Evolutionary conservation across 2,113 vertebrate genomes (phyloP), one percentile per base, ranked within the genome.

Genomic region (Heterotis niloticus): DNA sequence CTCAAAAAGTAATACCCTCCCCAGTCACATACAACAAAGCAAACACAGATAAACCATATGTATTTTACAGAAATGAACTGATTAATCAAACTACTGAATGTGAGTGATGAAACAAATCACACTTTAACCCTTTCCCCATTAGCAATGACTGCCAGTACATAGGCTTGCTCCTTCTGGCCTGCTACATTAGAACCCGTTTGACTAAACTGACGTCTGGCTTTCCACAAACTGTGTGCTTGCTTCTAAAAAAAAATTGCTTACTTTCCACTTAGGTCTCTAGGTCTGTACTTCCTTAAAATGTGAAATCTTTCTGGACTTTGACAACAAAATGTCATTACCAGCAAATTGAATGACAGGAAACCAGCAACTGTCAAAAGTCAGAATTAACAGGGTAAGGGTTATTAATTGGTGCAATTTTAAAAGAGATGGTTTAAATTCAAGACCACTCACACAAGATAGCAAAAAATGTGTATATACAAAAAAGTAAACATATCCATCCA

Each of bases 51-150:
- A 57, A 75, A 60, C 60, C 57, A 64, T 74, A 80, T 57, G n/a
- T n/a, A n/a, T n/a, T n/a, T 76, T 75, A 79, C 67, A 76, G 59
- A 28, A 69, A 80, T 66, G 26, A 75, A 75, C 28, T 17, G 26
- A 80, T 80, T 76, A 79, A 72, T 76, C 11, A 51, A 80, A 78
- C 5, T 76, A 29, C 77, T 76, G 72, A 64, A 75, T 34, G 76
- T 29, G 44, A 72, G 73, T 34, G 77, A 83, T 81, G 80, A 44
- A 44, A 82, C 54, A 85, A 10, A 83, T 75, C 70, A 74, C 23
- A 60, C 77, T 23, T 76, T 62, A 88, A 90, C 85, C 85, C 84
- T 84, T 88, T 82, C 83, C 82, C 84, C 18, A 80, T 84, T 72
- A 80, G n/a, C 68, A 68, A 71, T 72, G 51, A 75, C 66, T 59